Evolutionary conservation across 2,113 vertebrate genomes (phyloP).

Genomic region (Vidua macroura): DNA sequence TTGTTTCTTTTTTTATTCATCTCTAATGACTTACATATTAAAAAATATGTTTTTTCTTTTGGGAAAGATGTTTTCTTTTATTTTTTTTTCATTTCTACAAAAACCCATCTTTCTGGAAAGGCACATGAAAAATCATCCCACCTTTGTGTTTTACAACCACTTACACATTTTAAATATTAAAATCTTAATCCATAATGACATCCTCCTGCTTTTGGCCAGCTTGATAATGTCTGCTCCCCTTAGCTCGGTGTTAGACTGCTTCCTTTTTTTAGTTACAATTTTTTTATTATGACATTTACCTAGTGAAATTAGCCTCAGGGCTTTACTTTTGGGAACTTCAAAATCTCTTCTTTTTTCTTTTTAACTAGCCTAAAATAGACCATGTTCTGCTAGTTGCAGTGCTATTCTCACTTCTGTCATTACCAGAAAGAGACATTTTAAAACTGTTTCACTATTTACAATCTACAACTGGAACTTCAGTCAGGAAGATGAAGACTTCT

Average conservation of each 20-base stretch:
- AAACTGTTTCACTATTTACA: not conserved
- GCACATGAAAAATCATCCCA: not conserved
- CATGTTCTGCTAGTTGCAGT: not conserved
- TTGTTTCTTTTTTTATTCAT: conserved; percentile 7
- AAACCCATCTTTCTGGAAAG: not conserved
- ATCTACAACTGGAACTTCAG: not conserved
- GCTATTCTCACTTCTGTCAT: not conserved
- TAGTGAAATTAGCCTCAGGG: not conserved
- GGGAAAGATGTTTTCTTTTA: not conserved
- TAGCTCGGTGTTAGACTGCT: not conserved
- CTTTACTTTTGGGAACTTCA: not conserved
- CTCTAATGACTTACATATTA: conserved; percentile 7
- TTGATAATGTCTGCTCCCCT: not conserved
- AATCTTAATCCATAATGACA: not conserved
- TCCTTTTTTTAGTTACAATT: not conserved
- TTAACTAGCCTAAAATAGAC: not conserved
- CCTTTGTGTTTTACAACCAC: not conserved
- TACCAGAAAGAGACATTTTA: not conserved
- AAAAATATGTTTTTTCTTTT: not conserved
- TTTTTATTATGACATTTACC: not conserved
- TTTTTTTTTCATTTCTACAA: not conserved
- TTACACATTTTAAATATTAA: not conserved
- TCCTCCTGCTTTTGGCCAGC: not conserved
- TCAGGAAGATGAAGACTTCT: not conserved
- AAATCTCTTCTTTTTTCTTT: not conserved